Evolutionary conservation across 2,797 vertebrate species (phyloP).

Genomic region (Vespertilio murinus): DNA sequence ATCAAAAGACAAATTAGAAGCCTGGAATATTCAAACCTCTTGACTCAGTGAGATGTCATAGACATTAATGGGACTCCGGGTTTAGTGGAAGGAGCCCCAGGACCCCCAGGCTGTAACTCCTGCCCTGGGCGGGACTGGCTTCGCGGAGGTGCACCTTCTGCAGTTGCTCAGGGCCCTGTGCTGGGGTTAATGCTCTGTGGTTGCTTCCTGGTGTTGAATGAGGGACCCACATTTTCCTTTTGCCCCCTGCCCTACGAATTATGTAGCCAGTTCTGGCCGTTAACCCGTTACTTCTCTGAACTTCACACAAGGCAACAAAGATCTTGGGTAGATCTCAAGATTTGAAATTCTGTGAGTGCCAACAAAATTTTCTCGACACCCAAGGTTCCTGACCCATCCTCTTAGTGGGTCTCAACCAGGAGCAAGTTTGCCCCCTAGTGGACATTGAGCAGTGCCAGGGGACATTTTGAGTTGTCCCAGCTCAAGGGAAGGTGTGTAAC

Average conservation of each 20-base stretch:
- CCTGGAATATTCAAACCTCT: not conserved
- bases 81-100: not conserved
- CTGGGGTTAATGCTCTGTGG: not conserved
- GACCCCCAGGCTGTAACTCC: not conserved
- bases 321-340: not conserved
- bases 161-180: not conserved
- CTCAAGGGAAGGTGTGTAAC: accelerated
- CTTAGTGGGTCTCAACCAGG: not conserved
- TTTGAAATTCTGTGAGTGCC: not conserved
- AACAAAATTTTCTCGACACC: not conserved
- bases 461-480: not conserved
- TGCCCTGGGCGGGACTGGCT: not conserved
- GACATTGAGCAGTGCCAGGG: not conserved
- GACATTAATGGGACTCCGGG: not conserved
- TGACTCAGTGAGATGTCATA: not conserved
- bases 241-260: not conserved
- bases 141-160: not conserved
- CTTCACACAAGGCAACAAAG: not conserved
- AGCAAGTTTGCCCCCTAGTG: slow-evolving; percentile 43
- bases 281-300: not conserved
- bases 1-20: not conserved
- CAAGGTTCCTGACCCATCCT: not conserved
- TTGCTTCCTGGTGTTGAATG: not conserved
- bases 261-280: not conserved
- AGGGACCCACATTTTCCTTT: not conserved